A percentile compares a stretch with the other conserved stretches of the same genome.
Evolutionary conservation across 2,113 vertebrate genomes (phyloP).

Genomic region (Vulpes vulpes): DNA sequence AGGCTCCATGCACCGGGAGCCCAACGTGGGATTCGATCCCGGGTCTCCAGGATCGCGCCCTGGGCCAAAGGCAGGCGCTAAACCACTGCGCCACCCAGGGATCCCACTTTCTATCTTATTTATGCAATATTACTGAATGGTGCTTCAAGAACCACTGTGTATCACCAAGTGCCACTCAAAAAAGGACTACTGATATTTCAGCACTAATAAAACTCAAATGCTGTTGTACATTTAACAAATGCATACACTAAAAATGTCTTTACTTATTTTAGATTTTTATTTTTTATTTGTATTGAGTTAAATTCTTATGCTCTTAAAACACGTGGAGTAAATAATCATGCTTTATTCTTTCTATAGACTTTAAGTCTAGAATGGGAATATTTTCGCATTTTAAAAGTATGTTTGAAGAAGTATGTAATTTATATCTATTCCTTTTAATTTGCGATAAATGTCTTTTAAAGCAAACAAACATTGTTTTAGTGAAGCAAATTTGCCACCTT

Average conservation of each 20-base stretch:
- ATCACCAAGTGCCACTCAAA: background rate
- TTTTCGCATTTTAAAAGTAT: background rate
- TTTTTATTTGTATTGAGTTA: background rate
- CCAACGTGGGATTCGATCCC: no score
- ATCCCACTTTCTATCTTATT: background rate
- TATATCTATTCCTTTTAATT: conserved; percentile 50
- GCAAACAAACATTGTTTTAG: conserved; percentile 55
- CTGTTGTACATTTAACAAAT: background rate
- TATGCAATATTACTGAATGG: background rate
- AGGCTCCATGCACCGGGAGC: no score
- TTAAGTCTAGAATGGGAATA: background rate
- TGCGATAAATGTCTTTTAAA: conserved; percentile 37
- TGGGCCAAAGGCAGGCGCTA: no score
- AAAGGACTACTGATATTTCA: background rate
- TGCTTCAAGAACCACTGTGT: background rate
- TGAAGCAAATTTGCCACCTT: conserved; percentile 52
- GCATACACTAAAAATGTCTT: background rate
- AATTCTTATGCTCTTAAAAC: background rate
- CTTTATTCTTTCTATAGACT: background rate
- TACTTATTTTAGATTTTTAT: conserved; percentile 17
- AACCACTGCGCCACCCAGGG: no score
- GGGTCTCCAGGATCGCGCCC: no score
- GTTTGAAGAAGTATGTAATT: background rate
- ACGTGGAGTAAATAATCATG: background rate
- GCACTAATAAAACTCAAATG: background rate